Conservation (phyloP, 1,140 invertebrate genomes). For the Popillia japonica region DNA sequence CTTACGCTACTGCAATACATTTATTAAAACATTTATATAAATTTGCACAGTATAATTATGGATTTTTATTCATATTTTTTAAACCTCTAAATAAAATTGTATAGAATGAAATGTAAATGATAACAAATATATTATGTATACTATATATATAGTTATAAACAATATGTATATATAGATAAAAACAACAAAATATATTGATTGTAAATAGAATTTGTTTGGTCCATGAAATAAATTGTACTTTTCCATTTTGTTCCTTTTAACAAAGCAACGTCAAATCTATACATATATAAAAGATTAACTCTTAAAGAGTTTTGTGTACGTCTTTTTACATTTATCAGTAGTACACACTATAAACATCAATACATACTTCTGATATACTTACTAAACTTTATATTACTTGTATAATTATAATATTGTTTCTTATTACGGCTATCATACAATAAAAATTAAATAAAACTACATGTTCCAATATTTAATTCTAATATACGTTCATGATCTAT, state of each 20-base stretch:
- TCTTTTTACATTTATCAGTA: background rate
- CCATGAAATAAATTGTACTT: slow-evolving; percentile 42
- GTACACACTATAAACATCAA: slow-evolving; percentile 1
- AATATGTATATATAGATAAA: slow-evolving; percentile 36
- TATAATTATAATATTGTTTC: background rate
- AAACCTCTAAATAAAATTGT: slow-evolving; percentile 27
- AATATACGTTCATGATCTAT: background rate
- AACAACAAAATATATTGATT: slow-evolving; percentile 41
- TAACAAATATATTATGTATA: slow-evolving; percentile 40
- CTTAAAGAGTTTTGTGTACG: slow-evolving; percentile 7
- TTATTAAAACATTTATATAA: slow-evolving; percentile 44
- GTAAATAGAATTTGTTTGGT: slow-evolving; percentile 44
- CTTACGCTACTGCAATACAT: slow-evolving; percentile 38
- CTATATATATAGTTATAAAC: slow-evolving; percentile 17
- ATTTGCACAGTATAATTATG: slow-evolving; percentile 40
- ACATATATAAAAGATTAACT: slow-evolving; percentile 1
- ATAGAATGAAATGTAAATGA: slow-evolving; percentile 40
- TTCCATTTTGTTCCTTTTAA: slow-evolving; percentile 2
- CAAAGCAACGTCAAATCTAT: slow-evolving; percentile 36
- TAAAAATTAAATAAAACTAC: slow-evolving; percentile 13
- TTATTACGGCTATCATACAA: slow-evolving; percentile 12
- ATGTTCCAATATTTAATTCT: background rate
- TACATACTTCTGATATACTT: background rate
- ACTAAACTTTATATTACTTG: background rate
- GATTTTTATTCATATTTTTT: slow-evolving; percentile 22